Base-by-base conservation (phyloP, 2,113 vertebrate genomes). In the Alethe castanea region DNA sequence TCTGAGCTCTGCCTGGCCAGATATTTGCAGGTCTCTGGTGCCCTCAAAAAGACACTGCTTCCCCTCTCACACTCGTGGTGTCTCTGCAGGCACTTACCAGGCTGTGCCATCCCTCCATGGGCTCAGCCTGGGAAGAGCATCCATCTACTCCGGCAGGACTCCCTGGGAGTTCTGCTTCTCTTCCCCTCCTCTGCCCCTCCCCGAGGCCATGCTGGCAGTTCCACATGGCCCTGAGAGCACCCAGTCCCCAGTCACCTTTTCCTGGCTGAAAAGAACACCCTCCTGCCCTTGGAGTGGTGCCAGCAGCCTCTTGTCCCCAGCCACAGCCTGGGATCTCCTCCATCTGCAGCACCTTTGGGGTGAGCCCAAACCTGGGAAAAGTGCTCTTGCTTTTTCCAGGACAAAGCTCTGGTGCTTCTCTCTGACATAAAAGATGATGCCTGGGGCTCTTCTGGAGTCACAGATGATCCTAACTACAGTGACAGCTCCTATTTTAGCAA, bases 161-260 rank as follows among this genome's bases (percentile, higher is more conserved):
- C 52, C 23, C 38, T 17, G 33, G 16, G 6, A 66, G 35, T 44
- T 83, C 44, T 88, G 67, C 26, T 64, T 69, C 67, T 48, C 44
- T 1, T 5, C 45, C 71, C 35, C 25, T 18, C 35, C 71, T 56
- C 71, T 67, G 53, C 17, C 26, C 31, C 18, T 82, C 42, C 47
- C 20, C 0, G 0, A 22, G 38, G 47, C 56, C 57, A 26, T 81
- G 62, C n/a, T 67, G 48, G 53, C 47, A 93, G 18, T 31, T 81
- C 47, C 4, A 2, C 1, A 0, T 1, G 3, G 28, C 1, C 7
- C 50, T 3, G 2, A 66, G 36, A 70, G 12, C 3, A 5, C 26
- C 60, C 1, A 2, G 33, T 79, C 24, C 29, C 20, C 14, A 64
- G 52, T 18, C 1, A 1, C 26, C 17, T 53, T 84, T 66, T 81